Conservation (phyloP, 1,140 invertebrate species). For the Scaptomyza montana region DNA sequence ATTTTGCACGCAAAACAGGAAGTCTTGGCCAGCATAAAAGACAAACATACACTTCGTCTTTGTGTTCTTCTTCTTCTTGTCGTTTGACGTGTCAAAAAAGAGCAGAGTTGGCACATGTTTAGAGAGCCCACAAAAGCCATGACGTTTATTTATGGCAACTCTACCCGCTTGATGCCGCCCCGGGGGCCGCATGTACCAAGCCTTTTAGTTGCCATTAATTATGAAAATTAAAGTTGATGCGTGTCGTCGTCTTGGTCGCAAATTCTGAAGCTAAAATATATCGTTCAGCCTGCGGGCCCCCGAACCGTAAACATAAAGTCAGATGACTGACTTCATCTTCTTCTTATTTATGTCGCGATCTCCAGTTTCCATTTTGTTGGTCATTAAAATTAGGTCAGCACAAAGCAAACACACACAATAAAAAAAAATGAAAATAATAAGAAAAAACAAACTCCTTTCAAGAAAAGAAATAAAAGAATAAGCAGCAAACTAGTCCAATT, state of each 20-base stretch:
- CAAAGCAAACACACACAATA: constrained; percentile 35
- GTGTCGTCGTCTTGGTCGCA: constrained; percentile 54
- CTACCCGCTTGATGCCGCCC: constrained; percentile 11
- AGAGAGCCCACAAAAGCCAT: constrained; percentile 12
- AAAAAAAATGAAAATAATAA: constrained; percentile 24
- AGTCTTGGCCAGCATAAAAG: constrained; percentile 29
- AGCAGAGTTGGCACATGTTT: constrained; percentile 45
- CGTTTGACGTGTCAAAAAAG: constrained; percentile 43
- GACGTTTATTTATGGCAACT: constrained; percentile 60
- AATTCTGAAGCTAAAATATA: constrained; percentile 58
- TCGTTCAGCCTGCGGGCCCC: constrained; percentile 35
- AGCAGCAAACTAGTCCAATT: constrained; percentile 63
- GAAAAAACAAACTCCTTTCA: constrained; percentile 28
- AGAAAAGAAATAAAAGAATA: constrained; percentile 28
- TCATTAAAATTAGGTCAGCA: constrained; percentile 79
- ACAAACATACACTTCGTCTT: not conserved
- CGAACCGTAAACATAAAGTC: not conserved
- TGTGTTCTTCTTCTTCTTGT: not conserved
- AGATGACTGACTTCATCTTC: constrained; percentile 7
- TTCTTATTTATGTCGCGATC: not conserved
- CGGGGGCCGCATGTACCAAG: constrained; percentile 28
- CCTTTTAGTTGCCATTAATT: constrained; percentile 67
- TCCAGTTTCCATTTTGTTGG: constrained; percentile 32
- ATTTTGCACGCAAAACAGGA: constrained; percentile 56
- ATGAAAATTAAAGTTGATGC: constrained; percentile 77